Base-by-base conservation (phyloP, 2,797 vertebrate species). In the Betta splendens region DNA sequence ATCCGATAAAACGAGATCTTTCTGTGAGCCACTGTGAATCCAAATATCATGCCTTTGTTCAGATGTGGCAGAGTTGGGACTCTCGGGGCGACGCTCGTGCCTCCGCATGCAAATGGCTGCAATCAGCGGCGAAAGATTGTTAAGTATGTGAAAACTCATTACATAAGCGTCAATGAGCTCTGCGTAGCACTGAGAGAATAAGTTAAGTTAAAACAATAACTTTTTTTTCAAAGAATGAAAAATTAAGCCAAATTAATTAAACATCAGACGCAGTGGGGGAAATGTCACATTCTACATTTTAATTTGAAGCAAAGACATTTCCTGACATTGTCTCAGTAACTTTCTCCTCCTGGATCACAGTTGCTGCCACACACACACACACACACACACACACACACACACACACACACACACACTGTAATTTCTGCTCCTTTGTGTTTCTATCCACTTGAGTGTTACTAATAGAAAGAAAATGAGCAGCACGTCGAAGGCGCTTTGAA, bases 401-500 rank as follows among this genome's bases (percentile, higher is more conserved):
- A 21, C 29, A 53, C 25, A 17, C 49, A 29, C 45, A 20, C 13
- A 51, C 50, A 26, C 47, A 43, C 33, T 53, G 40, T 53, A 49
- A 72, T 56, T 72, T 60, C 55, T 25, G 45, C 49, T 66, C 33
- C 31, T 76, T 57, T 68, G 61, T 67, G 18, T 69, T 78, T 59
- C 73, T 69, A 40, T 53, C 73, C 80, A 72, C 77, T 75, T 70
- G 69, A 75, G 65, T 76, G 74, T 84, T 70, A 67, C 79, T 86
- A 86, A 83, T 76, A 83, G 75, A 83, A 72, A 72, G 77, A 84
- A 85, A 87, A 83, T 77, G 72, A 85, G 73, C 73, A 56, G 59
- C 56, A 32, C 72, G 71, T 64, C 39, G 20, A 48, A 64, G 40
- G 51, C 11, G 11, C 81, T 79, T 80, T 80, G 75, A 83, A 68